These are phyloP conservation scores for Rhinopomastus cyanomelas DNA, from an alignment of 2,113 vertebrate genomes.

Conservation along the genomic window DNA sequence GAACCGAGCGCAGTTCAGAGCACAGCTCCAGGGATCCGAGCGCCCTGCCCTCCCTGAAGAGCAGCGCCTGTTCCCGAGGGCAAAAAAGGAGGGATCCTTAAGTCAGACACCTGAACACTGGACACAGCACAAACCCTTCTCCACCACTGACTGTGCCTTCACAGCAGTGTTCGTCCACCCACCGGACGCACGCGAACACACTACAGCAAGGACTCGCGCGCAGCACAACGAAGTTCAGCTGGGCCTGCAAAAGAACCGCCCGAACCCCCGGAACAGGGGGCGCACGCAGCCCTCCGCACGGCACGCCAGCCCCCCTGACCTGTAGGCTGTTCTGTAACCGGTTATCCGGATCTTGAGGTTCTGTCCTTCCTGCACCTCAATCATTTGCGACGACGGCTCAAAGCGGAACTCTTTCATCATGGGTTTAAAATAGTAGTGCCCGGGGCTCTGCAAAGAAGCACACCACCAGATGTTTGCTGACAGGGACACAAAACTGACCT, in stretches of 20 bases:
- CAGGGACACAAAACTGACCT: not conserved
- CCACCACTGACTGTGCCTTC: not conserved
- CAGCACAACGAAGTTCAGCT: not conserved
- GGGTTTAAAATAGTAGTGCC: slow-evolving; percentile 98
- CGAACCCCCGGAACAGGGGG: not conserved
- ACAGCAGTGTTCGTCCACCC: not conserved
- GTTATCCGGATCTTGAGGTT: slow-evolving; percentile 88
- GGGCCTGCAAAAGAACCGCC: not conserved
- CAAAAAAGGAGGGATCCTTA: not conserved
- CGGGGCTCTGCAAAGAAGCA: slow-evolving; percentile 87
- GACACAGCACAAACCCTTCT: not conserved
- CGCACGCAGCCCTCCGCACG: accelerated
- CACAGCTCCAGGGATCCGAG: not conserved
- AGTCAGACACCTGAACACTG: not conserved
- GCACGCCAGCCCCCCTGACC: slow-evolving; percentile 56
- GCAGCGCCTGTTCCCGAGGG: not conserved
- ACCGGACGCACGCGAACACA: too few species aligned
- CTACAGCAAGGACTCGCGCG: not conserved
- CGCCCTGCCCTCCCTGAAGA: not conserved
- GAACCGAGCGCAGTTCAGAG: not conserved
- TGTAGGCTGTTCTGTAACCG: slow-evolving; percentile 92
- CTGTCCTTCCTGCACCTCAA: slow-evolving; percentile 94
- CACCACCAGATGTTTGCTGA: not conserved
- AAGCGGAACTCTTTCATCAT: slow-evolving; percentile 99
- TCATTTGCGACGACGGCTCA: slow-evolving; percentile 95